Evolutionary conservation across 1,140 invertebrate genomes (phyloP).

Genomic region (Nasonia vitripennis): DNA sequence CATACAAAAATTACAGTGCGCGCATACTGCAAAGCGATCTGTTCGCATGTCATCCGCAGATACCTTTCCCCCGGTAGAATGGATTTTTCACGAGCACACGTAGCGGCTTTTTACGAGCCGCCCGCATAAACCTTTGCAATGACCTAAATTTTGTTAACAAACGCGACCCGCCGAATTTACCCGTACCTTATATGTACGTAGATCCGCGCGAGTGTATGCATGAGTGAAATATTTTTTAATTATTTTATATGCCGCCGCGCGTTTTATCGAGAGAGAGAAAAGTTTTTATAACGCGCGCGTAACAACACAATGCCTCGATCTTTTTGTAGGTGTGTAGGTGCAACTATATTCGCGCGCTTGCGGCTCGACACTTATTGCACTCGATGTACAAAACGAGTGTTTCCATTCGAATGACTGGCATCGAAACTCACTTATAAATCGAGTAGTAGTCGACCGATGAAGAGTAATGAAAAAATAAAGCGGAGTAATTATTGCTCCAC

Average conservation of each 20-base stretch:
- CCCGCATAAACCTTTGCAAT: background rate
- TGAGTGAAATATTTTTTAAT: background rate
- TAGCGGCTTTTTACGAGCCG: background rate
- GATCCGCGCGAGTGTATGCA: background rate
- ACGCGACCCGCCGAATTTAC: background rate
- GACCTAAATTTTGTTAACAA: background rate
- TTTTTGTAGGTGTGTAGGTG: too few species aligned
- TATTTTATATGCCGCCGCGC: background rate
- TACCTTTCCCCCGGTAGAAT: background rate
- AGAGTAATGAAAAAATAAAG: background rate
- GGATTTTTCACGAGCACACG: background rate
- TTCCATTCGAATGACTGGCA: too few species aligned
- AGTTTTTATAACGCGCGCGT: background rate
- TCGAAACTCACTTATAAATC: background rate
- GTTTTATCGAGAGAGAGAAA: background rate
- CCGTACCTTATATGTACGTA: background rate
- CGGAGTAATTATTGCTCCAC: background rate
- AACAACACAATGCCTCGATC: too few species aligned
- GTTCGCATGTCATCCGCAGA: background rate
- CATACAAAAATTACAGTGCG: background rate
- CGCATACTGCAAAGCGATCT: background rate
- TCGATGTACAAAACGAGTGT: too few species aligned
- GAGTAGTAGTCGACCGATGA: background rate
- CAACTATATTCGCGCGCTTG: too few species aligned
- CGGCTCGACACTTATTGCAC: too few species aligned